phyloP scores from a whole-genome alignment of 2,113 vertebrate species.

The Anas platyrhynchos region DNA sequence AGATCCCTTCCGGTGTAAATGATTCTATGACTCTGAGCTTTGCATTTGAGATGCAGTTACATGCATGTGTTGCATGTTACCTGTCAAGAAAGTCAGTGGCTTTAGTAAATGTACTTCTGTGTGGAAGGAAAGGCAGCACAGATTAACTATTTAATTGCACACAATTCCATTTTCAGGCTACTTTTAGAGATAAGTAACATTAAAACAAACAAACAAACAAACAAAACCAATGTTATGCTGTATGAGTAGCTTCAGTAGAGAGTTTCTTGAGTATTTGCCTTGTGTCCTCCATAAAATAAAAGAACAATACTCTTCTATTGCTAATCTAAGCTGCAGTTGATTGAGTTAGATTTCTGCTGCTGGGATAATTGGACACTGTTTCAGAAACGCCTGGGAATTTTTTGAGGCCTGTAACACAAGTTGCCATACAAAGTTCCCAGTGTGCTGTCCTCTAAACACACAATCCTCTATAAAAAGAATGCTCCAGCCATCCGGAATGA shows the following conservation, averaged over 20 bases:
- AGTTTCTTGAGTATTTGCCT: conserved; percentile 34
- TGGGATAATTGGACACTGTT: conserved; percentile 54
- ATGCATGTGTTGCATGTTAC: background rate
- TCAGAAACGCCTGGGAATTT: conserved; percentile 55
- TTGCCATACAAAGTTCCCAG: conserved; percentile 62
- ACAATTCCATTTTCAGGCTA: background rate
- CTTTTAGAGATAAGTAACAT: background rate
- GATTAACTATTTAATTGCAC: background rate
- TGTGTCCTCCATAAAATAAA: background rate
- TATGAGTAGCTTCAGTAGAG: background rate
- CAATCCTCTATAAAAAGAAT: conserved; percentile 61
- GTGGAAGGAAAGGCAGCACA: background rate
- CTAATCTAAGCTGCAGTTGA: conserved; percentile 29
- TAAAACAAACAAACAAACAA: background rate
- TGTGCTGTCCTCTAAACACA: conserved; percentile 58
- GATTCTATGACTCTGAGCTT: background rate
- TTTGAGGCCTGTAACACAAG: conserved; percentile 42
- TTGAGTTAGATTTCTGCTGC: conserved; percentile 48
- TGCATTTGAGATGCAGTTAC: background rate
- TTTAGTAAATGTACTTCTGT: background rate
- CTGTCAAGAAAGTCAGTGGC: background rate
- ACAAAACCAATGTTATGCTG: background rate
- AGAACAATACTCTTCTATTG: conserved; percentile 57
- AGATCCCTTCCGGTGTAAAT: background rate
- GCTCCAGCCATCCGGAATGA: conserved; percentile 63